phyloP scores from a whole-genome alignment of 2,113 vertebrate genomes.

The Xiphophorus hellerii region DNA sequence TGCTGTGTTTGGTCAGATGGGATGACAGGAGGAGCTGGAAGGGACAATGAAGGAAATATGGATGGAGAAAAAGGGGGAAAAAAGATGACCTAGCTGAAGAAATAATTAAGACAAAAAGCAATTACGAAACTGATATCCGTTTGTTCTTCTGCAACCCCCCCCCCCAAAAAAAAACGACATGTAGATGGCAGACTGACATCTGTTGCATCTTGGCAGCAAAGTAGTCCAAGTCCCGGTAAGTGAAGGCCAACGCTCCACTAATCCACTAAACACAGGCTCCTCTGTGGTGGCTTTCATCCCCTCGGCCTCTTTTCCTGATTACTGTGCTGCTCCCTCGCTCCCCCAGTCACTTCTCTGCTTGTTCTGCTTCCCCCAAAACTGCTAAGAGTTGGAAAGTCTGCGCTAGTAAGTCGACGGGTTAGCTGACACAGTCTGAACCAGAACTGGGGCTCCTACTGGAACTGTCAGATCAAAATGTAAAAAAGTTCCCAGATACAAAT shows the following conservation, averaged over 20 bases:
- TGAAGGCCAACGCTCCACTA: slow-evolving; percentile 62
- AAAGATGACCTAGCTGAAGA: background rate
- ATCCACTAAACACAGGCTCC: slow-evolving; percentile 75
- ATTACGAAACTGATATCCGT: background rate
- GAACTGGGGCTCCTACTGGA: too few relatives aligned
- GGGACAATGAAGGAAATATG: slow-evolving; percentile 13
- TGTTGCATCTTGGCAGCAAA: slow-evolving; percentile 31
- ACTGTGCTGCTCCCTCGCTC: slow-evolving; percentile 19
- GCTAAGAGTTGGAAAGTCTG: background rate
- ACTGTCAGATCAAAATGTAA: too few relatives aligned
- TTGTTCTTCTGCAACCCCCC: background rate
- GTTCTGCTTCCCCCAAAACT: slow-evolving; percentile 10
- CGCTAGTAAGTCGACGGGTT: background rate
- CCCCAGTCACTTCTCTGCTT: slow-evolving; percentile 24
- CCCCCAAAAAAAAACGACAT: background rate
- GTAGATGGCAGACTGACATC: slow-evolving; percentile 42
- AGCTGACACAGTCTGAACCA: background rate
- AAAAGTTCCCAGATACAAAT: too few relatives aligned
- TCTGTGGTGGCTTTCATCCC: slow-evolving; percentile 70
- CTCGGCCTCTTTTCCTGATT: slow-evolving; percentile 32
- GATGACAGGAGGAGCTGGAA: slow-evolving; percentile 33
- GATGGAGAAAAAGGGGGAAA: slow-evolving; percentile 16
- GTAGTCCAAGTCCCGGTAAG: slow-evolving; percentile 47
- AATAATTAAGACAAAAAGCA: slow-evolving; percentile 20
- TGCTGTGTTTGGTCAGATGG: slow-evolving; percentile 17